Percentiles rank a stretch among this genome's conserved stretches.
These are phyloP conservation scores for Mionectes olivaceus DNA, from an alignment of 2,797 vertebrate species.

Conservation along the genomic window DNA sequence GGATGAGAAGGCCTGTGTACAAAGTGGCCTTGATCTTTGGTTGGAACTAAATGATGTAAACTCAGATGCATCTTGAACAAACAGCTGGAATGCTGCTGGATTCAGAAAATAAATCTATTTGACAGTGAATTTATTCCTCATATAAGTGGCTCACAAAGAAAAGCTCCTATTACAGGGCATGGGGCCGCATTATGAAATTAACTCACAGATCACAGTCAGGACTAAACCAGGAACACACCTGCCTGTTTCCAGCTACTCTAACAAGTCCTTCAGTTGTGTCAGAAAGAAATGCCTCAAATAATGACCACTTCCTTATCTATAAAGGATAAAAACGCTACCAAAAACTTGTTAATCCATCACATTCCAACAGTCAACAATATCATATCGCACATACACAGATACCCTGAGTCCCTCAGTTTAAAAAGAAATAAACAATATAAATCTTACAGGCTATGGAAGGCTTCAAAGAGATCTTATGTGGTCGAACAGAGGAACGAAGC, in stretches of 20 bases:
- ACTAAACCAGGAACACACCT: not conserved
- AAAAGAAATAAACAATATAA: not conserved
- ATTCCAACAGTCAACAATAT: not conserved
- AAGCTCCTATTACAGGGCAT: not conserved
- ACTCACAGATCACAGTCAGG: not conserved
- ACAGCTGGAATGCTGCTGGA: fast-evolving
- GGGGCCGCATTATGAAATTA: not conserved
- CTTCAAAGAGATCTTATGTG: not conserved
- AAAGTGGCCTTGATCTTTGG: not conserved
- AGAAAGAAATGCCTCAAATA: not conserved
- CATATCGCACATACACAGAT: not conserved
- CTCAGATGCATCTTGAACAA: not conserved
- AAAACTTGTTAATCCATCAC: not conserved
- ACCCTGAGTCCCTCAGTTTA: not conserved
- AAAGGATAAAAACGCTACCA: not conserved
- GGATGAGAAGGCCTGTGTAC: not conserved
- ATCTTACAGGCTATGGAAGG: not conserved
- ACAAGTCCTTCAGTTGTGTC: not conserved
- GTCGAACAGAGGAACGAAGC: not conserved
- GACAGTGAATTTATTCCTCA: not conserved
- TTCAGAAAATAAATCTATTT: not conserved
- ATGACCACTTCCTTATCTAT: not conserved
- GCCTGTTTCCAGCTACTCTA: not conserved
- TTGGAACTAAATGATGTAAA: not conserved
- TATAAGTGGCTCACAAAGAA: not conserved